Evolutionary conservation across 2,888 invertebrate species (phyloP), one percentile per base, ranked within the genome.

Genomic region (Leptarthrus brevirostris): DNA sequence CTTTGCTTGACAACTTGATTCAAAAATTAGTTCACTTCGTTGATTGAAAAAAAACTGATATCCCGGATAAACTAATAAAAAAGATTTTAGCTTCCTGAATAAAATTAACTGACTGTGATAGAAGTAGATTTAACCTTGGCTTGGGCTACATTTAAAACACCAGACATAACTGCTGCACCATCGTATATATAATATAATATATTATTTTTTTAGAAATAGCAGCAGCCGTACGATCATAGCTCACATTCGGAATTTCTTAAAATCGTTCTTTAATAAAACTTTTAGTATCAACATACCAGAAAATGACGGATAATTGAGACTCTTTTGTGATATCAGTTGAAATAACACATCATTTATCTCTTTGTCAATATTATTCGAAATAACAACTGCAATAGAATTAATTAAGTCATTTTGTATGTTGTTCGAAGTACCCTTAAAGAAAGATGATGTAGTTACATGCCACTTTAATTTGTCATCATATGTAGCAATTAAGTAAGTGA

Each of bases 371-470:
- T 79, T 75, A 30, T 79, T 78, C 14, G 73, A 77, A 70, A 76
- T 80, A 3, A 82, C 79, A 53, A 78, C 77, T 12, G 81, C 75
- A 71, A 82, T 80, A 30, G 78, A 80, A 12, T 81, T 77, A 24
- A 82, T 74, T 4, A 82, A 66, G 53, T 82, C 81, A 74, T 81
- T 81, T 76, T 80, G 81, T 70, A 81, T 79, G 5, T 75, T 77
- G 76, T 79, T 80, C 2, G 80, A 81, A 14, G 77, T 76, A n/a
- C 79, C 80, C 77, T 80, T 79, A 76, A 82, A 82, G 20, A 79
- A 78, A 12, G 78, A 76, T 12, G 77, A 52, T 14, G 61, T 78
- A 24, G 79, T 73, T 49, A 82, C 66, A 72, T 79, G 80, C 34
- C 77, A 75, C 70, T 79, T 78, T 44, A 80, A 76, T 40, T 69